Base-by-base conservation (phyloP, 2,113 vertebrate genomes). In the Lepidothrix coronata region DNA sequence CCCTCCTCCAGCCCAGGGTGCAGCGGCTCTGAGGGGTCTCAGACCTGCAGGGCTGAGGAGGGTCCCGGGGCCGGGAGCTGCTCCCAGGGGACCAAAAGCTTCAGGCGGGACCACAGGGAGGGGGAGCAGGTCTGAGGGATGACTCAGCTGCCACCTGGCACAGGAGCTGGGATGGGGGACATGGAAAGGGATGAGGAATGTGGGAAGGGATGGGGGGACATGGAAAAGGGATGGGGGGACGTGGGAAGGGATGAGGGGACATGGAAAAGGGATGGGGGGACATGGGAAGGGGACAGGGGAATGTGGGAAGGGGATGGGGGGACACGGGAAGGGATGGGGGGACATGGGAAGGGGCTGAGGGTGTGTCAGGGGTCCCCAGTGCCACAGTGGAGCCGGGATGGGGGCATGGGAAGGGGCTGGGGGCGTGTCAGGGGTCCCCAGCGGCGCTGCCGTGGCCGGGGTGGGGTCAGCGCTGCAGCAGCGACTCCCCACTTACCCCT, bases 81-180 rank as follows among this genome's bases (percentile, higher is more conserved):
- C 8, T 71, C 66, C 27, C 49, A 14, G 4, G 46, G 17, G 1
- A 59, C 44, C 2, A 1, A 28, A 20, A 0, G 3, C 37, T 48
- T 46, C 2, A 10, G 27, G 28, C 18, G 2, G 65, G 22, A 7
- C 16, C 59, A 0, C 4, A 5, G 58, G 25, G 24, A 22, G 37
- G 33, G n/a, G 57, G n/a, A 11, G n/a, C 27, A 1, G 30, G 30
- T 44, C 51, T 9, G 1, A 17, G 37, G 1, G 48, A 5, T 30
- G 75, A 3, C 2, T 6, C 22, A 19, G 5, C 25, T 35, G 54
- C 23, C 65, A 6, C 25, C 55, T 13, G 13, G 61, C 17, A 20
- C 8, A 6, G 25, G 62, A 65, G 15, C 9, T 39, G 0, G 25
- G 21, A 9, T 22, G 8, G 39, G 58, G 49, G 59, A 28, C 59